Percentiles rank a stretch among this genome's conserved stretches.
These are phyloP conservation scores for Dasypus novemcinctus DNA, from an alignment of 2,113 vertebrate genomes.

Conservation along the genomic window DNA sequence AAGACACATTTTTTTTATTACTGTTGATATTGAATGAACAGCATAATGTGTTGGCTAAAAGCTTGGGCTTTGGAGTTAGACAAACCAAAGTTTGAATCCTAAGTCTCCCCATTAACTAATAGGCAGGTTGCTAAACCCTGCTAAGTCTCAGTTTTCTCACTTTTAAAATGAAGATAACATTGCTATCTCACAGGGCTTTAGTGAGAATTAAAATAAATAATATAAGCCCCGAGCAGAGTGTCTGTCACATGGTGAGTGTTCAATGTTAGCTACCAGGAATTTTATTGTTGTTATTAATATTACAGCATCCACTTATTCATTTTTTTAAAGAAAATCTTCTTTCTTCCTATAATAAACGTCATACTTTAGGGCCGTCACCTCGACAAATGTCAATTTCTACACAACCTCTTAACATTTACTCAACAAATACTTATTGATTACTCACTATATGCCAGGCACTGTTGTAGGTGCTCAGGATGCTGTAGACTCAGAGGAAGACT, in stretches of 20 bases:
- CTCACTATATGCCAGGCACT: neutral
- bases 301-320: neutral
- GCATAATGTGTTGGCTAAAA: neutral
- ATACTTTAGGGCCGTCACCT: constrained; percentile 2
- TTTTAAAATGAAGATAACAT: constrained; percentile 15
- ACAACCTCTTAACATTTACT: neutral
- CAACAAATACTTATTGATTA: neutral
- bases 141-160: neutral
- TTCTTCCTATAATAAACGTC: neutral
- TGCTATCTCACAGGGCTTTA: neutral
- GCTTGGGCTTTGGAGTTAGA: neutral
- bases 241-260: neutral
- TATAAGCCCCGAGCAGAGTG: neutral
- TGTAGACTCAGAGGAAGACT: neutral
- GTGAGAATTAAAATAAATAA: constrained; percentile 1
- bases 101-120: constrained; percentile 3
- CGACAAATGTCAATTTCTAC: neutral
- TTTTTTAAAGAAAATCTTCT: neutral
- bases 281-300: neutral
- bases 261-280: neutral
- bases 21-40: neutral
- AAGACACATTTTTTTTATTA: neutral
- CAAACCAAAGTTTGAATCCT: neutral
- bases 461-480: neutral
- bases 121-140: neutral